Base-by-base conservation (phyloP, 2,888 invertebrate species). In the Plagiodera versicolora region DNA sequence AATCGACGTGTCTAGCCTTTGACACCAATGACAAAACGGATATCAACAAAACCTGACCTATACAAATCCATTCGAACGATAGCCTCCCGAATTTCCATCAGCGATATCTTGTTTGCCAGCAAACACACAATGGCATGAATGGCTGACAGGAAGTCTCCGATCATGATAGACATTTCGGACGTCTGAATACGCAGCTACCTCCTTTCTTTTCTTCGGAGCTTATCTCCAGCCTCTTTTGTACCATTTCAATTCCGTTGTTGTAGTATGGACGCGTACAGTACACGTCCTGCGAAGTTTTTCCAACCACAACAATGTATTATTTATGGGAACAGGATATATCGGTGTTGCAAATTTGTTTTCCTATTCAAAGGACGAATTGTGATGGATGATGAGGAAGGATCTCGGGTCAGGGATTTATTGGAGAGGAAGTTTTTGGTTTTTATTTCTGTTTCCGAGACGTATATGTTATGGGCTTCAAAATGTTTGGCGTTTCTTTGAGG, bases 91-190 rank as follows among this genome's bases (percentile, higher is more conserved):
- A 49, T 60, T 56, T 62, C 56, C 58, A 52, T 59, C 56, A 54
- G 61, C 47, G 61, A 63, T 61, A 64, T 63, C 60, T 47, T 64
- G 65, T 67, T 66, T 59, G 44, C 52, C 16, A 47, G 19, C 46
- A 39, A n/a, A 28, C 9, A 54, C 53, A 66, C 64, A 65, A 66
- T 64, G 56, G 47, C 54, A 16, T 4, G 24, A 16, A 39, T 39
- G 6, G 3, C 11, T 3, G 14, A 58, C 58, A 66, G 68, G 66
- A 66, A 68, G 63, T 62, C 59, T 60, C 52, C 62, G 64, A 66
- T 68, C 65, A 66, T 64, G 64, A 66, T 58, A 57, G 68, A 63
- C 65, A 62, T 56, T 61, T 64, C 60, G 58, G 65, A 66, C 68
- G 65, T 51, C 59, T 61, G 61, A 67, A 62, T 64, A 59, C 59